Conservation (phyloP, 2,113 vertebrate genomes). For the Gasterosteus nipponicus region DNA sequence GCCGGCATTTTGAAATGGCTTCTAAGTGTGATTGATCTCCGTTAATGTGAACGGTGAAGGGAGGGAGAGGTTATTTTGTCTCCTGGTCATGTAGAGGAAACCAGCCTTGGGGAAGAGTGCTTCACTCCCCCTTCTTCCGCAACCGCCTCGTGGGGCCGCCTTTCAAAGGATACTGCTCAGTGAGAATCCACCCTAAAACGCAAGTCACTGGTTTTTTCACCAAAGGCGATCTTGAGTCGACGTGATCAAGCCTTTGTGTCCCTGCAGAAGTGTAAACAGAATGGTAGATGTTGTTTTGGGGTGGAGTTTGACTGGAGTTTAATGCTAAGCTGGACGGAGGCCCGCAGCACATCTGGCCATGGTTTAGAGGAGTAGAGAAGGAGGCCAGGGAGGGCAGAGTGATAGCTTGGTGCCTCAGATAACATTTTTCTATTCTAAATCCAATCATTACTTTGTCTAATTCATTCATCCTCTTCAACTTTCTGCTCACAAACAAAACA, state of each 20-base stretch:
- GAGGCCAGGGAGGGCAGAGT: conserved; percentile 58
- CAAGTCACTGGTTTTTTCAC: not conserved
- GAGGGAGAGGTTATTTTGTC: conserved; percentile 18
- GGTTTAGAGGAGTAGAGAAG: conserved; percentile 66
- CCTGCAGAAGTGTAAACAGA: conserved; percentile 9
- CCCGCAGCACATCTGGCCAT: conserved; percentile 74
- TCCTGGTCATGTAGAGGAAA: conserved; percentile 19
- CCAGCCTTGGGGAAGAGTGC: conserved; percentile 5
- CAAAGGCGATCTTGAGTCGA: not conserved
- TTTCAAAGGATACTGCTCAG: conserved; percentile 11
- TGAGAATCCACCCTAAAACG: conserved; percentile 43
- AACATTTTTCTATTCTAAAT: conserved; percentile 38
- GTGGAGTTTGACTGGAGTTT: conserved; percentile 50
- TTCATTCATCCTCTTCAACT: not conserved
- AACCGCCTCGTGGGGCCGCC: conserved; percentile 16
- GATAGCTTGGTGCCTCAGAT: conserved; percentile 67
- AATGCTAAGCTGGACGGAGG: conserved; percentile 60
- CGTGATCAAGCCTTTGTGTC: conserved; percentile 1
- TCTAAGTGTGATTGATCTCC: conserved; percentile 27
- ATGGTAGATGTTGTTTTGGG: conserved; percentile 37
- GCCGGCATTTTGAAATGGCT: conserved; percentile 10
- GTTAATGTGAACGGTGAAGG: conserved; percentile 16
- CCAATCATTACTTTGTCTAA: not conserved
- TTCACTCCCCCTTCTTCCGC: conserved; percentile 11
- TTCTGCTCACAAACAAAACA: not conserved